Evolutionary conservation across 2,797 vertebrate species (phyloP).

Genomic region (Falco rusticolus): DNA sequence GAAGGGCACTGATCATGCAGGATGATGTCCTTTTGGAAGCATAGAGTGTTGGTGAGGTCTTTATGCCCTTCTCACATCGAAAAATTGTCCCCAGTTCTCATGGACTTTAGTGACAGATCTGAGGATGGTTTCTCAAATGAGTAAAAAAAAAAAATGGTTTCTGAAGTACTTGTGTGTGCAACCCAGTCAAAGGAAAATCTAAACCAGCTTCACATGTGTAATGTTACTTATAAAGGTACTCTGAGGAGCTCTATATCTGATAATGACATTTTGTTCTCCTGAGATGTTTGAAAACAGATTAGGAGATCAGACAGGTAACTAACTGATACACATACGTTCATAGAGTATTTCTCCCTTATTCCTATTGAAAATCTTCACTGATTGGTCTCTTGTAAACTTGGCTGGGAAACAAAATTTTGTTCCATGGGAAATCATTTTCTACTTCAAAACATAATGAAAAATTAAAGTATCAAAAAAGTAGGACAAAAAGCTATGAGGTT

Average conservation of each 20-base stretch:
- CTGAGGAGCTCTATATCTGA: not conserved
- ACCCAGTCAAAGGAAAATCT: not conserved
- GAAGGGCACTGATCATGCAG: not conserved
- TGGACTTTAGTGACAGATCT: not conserved
- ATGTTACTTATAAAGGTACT: not conserved
- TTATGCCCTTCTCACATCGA: not conserved
- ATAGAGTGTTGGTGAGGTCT: not conserved
- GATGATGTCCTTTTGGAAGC: not conserved
- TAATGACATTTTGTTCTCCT: not conserved
- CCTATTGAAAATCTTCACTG: not conserved
- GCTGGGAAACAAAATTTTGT: not conserved
- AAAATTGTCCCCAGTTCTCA: not conserved
- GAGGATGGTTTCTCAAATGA: not conserved
- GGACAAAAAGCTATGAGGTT: not conserved
- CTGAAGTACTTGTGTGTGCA: not conserved
- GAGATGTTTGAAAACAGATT: not conserved
- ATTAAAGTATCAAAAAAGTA: not conserved
- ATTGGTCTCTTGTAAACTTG: not conserved
- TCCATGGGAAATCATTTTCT: not conserved
- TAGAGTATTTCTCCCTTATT: not conserved
- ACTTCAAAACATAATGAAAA: conserved; percentile 3
- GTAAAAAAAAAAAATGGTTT: not conserved
- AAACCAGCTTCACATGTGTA: not conserved
- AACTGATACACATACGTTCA: not conserved
- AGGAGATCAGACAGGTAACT: not conserved